Conservation (phyloP, 2,888 invertebrate genomes). For the Lottia scabra region DNA sequence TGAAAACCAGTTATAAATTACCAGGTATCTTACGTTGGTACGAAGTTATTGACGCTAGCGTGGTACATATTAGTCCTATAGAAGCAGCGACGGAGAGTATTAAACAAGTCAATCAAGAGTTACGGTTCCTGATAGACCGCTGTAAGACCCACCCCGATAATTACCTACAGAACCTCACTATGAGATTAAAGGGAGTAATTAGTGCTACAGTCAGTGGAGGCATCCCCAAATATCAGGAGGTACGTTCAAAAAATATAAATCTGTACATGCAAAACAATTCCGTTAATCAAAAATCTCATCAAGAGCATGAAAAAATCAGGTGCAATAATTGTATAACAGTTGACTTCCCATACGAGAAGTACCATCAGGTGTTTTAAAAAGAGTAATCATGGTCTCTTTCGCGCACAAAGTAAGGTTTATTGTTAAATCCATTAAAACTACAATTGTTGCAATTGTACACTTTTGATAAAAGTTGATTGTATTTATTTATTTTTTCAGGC, state of each 20-base stretch:
- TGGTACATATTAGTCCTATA: slow-evolving; percentile 78
- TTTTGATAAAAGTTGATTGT: background rate
- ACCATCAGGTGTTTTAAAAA: too few species aligned
- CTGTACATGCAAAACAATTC: too few species aligned
- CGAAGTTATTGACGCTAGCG: slow-evolving; percentile 78
- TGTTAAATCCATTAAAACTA: too few species aligned
- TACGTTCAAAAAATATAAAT: slow-evolving; percentile 22
- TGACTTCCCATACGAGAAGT: too few species aligned
- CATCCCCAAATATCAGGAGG: slow-evolving; percentile 66
- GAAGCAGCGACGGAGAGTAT: slow-evolving; percentile 60
- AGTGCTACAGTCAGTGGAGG: slow-evolving; percentile 66
- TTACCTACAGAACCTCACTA: slow-evolving; percentile 58
- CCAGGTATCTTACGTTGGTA: slow-evolving; percentile 67
- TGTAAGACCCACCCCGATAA: slow-evolving; percentile 74
- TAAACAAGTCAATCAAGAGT: slow-evolving; percentile 49
- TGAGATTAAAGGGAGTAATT: slow-evolving; percentile 64
- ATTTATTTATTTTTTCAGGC: too few species aligned
- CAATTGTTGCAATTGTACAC: too few species aligned
- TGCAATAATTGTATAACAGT: too few species aligned
- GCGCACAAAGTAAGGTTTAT: too few species aligned
- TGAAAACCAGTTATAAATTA: slow-evolving; percentile 56
- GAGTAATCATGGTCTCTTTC: too few species aligned
- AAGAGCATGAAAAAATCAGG: too few species aligned
- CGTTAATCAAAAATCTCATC: too few species aligned
- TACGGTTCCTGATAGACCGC: slow-evolving; percentile 80